phyloP scores from a whole-genome alignment of 2,113 vertebrate species.

The Melanerpes aurifrons region DNA sequence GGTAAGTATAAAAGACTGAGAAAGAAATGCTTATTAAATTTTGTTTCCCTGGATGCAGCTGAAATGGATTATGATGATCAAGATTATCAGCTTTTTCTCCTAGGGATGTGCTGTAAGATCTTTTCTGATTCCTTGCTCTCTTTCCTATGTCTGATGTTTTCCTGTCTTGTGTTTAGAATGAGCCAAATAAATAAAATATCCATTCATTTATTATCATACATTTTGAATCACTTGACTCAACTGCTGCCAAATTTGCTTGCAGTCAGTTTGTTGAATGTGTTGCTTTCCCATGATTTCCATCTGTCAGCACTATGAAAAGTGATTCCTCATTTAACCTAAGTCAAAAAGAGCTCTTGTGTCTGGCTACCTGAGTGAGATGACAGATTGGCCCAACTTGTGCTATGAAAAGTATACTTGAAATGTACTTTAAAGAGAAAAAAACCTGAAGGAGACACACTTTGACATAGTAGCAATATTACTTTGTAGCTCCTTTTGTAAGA shows the following conservation, averaged over 20 bases:
- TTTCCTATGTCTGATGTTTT: not conserved
- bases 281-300: conserved; percentile 12
- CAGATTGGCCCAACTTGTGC: not conserved
- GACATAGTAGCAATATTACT: not conserved
- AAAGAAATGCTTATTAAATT: not conserved
- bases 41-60: not conserved
- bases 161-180: not conserved
- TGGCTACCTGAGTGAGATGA: not conserved
- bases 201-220: not conserved
- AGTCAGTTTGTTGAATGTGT: not conserved
- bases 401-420: not conserved
- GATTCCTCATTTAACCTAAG: not conserved
- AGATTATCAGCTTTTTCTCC: not conserved
- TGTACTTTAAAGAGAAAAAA: not conserved
- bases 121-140: not conserved
- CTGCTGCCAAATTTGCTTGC: not conserved
- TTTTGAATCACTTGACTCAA: not conserved
- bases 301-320: conserved; percentile 1
- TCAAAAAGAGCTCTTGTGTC: not conserved
- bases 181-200: not conserved
- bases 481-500: not conserved
- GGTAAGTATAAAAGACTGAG: not conserved
- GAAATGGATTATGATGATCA: not conserved
- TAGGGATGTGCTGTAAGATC: not conserved
- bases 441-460: not conserved